These are phyloP conservation scores for Caenorhabditis sinica DNA, from an alignment of 2,888 invertebrate genomes.

Conservation along the genomic window DNA sequence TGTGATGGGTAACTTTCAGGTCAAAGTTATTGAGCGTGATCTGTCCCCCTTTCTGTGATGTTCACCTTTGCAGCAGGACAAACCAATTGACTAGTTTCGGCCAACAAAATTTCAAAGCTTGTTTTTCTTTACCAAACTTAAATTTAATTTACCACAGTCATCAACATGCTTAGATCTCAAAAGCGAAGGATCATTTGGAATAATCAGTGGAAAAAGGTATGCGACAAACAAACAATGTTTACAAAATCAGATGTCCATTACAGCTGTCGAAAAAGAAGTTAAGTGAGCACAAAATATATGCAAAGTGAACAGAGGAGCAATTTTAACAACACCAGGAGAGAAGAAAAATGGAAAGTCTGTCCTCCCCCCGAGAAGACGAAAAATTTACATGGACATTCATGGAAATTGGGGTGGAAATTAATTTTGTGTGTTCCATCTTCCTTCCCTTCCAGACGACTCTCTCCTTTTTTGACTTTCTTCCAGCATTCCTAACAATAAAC, in stretches of 20 bases:
- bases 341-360: conserved; percentile 16
- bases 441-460: conserved; percentile 10
- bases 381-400: conserved; percentile 42
- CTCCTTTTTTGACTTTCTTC: conserved; percentile 40
- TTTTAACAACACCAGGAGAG: not conserved
- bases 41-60: too few relatives aligned
- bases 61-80: not conserved
- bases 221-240: conserved; percentile 18
- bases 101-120: not conserved
- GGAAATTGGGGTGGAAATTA: conserved; percentile 60
- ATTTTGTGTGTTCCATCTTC: conserved; percentile 39
- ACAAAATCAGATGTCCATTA: conserved; percentile 26
- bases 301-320: conserved; percentile 7
- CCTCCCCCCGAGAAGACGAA: not conserved
- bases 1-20: not conserved
- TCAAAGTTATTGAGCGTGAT: too few relatives aligned
- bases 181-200: conserved; percentile 9
- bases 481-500: conserved; percentile 49
- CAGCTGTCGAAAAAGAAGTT: not conserved
- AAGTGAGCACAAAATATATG: conserved; percentile 28
- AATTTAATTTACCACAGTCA: not conserved
- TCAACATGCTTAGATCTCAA: conserved; percentile 2
- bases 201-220: conserved; percentile 5
- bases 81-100: not conserved
- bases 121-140: not conserved